These are phyloP conservation scores for Clivina fossor DNA, from an alignment of 2,888 invertebrate genomes.

Conservation along the genomic window DNA sequence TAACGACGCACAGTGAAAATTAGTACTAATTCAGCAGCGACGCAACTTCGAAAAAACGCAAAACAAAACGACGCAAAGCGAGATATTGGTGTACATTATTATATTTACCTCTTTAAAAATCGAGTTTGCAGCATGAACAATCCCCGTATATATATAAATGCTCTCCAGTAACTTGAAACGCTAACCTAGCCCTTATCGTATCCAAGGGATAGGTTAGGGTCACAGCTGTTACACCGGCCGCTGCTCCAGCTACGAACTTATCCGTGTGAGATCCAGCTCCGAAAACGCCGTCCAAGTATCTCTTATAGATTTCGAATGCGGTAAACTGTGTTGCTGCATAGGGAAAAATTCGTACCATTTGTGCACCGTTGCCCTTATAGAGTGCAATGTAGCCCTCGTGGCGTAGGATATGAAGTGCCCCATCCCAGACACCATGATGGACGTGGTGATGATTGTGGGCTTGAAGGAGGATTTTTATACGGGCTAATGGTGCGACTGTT, in stretches of 20 bases:
- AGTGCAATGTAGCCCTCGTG: conserved; percentile 76
- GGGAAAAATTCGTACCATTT: conserved; percentile 91
- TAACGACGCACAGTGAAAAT: too few relatives aligned
- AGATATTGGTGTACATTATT: too few relatives aligned
- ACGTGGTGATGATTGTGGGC: conserved; percentile 83
- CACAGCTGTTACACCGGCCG: conserved; percentile 84
- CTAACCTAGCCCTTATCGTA: conserved; percentile 82
- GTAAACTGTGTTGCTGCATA: conserved; percentile 92
- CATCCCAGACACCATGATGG: conserved; percentile 77
- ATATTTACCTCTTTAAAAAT: conserved; percentile 75
- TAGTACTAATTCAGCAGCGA: too few relatives aligned
- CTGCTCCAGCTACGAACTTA: conserved; percentile 83
- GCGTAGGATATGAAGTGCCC: conserved; percentile 71
- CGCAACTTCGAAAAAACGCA: too few relatives aligned
- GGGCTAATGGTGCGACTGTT: conserved; percentile 84
- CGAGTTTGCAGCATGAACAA: conserved; percentile 70
- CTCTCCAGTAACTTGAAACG: conserved; percentile 87
- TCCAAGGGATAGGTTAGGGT: conserved; percentile 87
- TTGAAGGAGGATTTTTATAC: conserved; percentile 87
- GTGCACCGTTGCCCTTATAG: conserved; percentile 89
- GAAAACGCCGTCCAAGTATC: conserved; percentile 63
- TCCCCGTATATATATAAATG: conserved; percentile 81
- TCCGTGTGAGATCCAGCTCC: conserved; percentile 69
- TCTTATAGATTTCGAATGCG: conserved; percentile 85
- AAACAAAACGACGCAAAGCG: too few relatives aligned